Base-by-base conservation (phyloP, 2,797 vertebrate genomes). In the Hydrocynus forskahlii region DNA sequence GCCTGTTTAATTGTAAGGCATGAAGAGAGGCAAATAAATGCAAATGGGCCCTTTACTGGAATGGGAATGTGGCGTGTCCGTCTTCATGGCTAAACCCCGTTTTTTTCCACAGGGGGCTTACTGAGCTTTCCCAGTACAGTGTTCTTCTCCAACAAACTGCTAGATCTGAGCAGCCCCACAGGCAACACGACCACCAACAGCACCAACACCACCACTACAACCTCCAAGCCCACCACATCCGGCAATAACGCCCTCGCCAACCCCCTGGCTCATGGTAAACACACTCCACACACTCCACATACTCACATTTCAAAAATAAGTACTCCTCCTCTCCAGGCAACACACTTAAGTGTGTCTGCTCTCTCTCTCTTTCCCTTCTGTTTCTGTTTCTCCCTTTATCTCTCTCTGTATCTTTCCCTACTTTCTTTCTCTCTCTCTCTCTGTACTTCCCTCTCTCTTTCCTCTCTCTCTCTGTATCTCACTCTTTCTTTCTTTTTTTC, bases 131-230 rank as follows among this genome's bases (percentile, higher is more conserved):
- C 25, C 4, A 29, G 0, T 7, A 0, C 17, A 13, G 0, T 12
- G 12, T 25, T 12, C 7, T 2, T 19, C 2, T 48, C 40, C 0
- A 1, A 0, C 4, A 8, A 0, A 1, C 0, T 19, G 7, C 0
- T 75, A 16, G 19, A 81, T 2, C 40, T 81, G 54, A 17, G 50
- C 23, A 2, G 10, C 60, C 12, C 64, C 17, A 16, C 43, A 3
- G 25, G 45, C 5, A 40, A 45, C 21, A 0, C 4, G 14, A 0
- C 16, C 52, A 8, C 1, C 0, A 10, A 21, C 59, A 62, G 4
- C 59, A 13, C 8, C 23, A 62, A 25, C 25, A 35, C 12, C 23
- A 1, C 25, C 13, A 7, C 23, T 10, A 3, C 21, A 1, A 23
- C 8, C 10, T 14, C 55, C 1, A 40, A 57, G 35, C 12, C 72